A percentile compares a stretch with the other conserved stretches of the same genome.
Evolutionary conservation across 2,113 vertebrate species (phyloP).

Genomic region (Dissostichus mawsoni): DNA sequence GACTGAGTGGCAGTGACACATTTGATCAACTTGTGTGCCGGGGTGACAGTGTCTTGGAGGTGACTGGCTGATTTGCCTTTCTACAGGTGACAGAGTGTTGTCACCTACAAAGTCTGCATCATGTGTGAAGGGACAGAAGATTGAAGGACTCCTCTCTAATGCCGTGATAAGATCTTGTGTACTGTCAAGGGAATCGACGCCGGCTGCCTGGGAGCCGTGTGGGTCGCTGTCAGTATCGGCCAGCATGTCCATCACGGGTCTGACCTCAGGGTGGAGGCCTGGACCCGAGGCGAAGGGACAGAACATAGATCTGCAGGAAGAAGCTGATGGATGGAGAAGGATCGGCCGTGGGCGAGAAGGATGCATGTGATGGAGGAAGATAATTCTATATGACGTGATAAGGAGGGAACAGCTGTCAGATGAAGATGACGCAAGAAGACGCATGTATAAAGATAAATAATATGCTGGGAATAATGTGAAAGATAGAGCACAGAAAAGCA

Average conservation of each 20-base stretch:
- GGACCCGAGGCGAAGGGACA: conserved; percentile 2
- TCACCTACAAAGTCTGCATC: conserved; percentile 40
- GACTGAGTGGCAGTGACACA: conserved; percentile 51
- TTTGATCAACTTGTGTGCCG: conserved; percentile 61
- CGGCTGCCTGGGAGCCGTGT: conserved; percentile 12
- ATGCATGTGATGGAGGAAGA: conserved; percentile 46
- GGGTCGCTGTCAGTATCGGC: conserved; percentile 51
- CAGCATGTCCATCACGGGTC: conserved; percentile 48
- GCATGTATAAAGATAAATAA: not conserved
- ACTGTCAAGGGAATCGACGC: conserved; percentile 56
- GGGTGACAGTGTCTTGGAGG: conserved; percentile 42
- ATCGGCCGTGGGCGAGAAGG: conserved; percentile 38
- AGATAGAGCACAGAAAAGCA: too few species aligned
- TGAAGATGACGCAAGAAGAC: conserved; percentile 7
- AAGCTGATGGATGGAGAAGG: conserved; percentile 50
- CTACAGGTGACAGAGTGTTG: conserved; percentile 51
- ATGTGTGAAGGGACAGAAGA: conserved; percentile 21
- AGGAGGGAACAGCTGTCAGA: conserved; percentile 38
- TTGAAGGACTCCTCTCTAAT: conserved; percentile 7
- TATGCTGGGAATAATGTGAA: not conserved
- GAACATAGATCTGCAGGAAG: conserved; percentile 37
- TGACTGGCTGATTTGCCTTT: conserved; percentile 58
- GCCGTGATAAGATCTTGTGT: conserved; percentile 47
- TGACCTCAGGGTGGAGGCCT: conserved; percentile 40
- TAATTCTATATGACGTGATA: conserved; percentile 59